These are phyloP conservation scores for Smutsia gigantea DNA, from an alignment of 2,797 vertebrate genomes.

Conservation along the genomic window DNA sequence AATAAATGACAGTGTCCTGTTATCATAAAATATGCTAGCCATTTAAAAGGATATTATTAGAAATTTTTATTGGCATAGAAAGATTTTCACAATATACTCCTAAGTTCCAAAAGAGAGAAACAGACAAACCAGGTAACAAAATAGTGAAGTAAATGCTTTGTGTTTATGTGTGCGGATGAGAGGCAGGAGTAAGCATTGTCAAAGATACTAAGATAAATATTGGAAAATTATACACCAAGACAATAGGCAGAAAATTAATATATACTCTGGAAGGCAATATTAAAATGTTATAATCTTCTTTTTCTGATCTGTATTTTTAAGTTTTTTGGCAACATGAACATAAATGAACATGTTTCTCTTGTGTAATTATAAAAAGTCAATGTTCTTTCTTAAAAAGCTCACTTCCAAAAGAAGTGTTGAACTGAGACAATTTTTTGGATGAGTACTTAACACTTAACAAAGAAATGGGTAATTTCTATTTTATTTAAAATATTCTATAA, in stretches of 20 bases:
- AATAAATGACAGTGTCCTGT: background rate
- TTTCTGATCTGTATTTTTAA: background rate
- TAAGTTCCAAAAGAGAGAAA: background rate
- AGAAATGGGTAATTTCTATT: background rate
- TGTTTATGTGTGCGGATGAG: background rate
- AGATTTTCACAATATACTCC: background rate
- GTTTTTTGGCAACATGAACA: constrained; percentile 17
- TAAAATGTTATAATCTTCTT: constrained; percentile 4
- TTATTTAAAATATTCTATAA: constrained; percentile 19
- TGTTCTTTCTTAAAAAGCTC: background rate
- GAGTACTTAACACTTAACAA: background rate
- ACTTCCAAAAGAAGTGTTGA: background rate
- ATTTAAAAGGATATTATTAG: constrained; percentile 6
- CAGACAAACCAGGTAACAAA: background rate
- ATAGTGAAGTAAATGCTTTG: background rate
- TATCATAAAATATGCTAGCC: background rate
- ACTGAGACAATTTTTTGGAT: constrained; percentile 3
- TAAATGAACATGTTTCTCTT: background rate
- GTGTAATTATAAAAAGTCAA: background rate
- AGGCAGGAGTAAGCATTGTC: background rate
- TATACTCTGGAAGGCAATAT: background rate
- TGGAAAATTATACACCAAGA: background rate
- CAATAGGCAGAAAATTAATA: background rate
- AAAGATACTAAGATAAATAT: background rate
- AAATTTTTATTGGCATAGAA: background rate